Percentiles rank a stretch among this genome's conserved stretches.
phyloP scores from a whole-genome alignment of 2,888 invertebrate species.

The Phytoseiulus persimilis region DNA sequence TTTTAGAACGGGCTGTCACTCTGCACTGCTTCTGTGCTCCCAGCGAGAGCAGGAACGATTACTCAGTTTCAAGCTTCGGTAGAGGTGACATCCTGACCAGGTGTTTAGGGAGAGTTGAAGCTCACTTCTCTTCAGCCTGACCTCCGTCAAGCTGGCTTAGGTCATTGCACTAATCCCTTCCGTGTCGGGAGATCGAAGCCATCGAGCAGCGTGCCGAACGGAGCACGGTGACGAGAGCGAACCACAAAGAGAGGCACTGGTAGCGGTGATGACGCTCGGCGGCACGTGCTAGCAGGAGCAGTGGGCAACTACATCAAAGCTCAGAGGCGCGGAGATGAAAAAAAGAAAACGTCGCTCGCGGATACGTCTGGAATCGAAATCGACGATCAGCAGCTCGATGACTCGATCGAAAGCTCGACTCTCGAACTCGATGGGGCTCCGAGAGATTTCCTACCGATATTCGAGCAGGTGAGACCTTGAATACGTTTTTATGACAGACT shows the following conservation, averaged over 20 bases:
- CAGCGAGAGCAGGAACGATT: neutral
- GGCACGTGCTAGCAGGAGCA: neutral
- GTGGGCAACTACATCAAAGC: conserved; percentile 12
- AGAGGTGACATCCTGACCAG: neutral
- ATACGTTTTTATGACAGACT: too few species aligned
- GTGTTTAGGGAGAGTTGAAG: neutral
- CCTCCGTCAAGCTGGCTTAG: neutral
- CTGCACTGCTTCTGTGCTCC: neutral
- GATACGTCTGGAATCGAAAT: neutral
- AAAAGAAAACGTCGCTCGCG: conserved; percentile 10
- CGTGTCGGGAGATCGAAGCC: neutral
- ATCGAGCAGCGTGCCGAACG: neutral
- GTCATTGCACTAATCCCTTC: neutral
- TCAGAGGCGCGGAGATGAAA: conserved; percentile 12
- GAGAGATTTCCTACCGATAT: neutral
- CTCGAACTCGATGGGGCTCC: neutral
- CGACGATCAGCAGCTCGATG: neutral
- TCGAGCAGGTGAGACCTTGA: neutral
- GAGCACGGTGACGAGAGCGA: neutral
- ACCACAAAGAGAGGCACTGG: neutral
- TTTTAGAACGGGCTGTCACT: neutral
- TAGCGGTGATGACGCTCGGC: neutral
- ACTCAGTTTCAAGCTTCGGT: neutral
- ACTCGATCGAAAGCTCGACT: neutral
- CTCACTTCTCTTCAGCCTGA: neutral